These are phyloP conservation scores for Cydia strobilella DNA, from an alignment of 1,140 invertebrate genomes.

Conservation along the genomic window DNA sequence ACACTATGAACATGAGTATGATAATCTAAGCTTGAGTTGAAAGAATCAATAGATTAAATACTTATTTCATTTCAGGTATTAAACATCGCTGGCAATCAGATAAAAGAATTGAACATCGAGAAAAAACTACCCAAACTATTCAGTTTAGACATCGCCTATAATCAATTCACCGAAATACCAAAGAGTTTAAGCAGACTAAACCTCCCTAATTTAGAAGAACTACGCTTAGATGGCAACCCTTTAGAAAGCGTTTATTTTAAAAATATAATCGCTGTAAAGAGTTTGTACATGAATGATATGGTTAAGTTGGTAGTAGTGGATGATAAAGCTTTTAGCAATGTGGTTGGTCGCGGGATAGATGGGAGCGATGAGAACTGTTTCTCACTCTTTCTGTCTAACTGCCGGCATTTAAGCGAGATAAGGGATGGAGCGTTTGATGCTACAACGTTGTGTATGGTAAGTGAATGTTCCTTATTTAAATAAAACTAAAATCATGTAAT, in stretches of 20 bases:
- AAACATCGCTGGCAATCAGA: constrained; percentile 71
- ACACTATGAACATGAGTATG: neutral
- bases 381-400: constrained; percentile 68
- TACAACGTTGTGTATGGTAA: constrained; percentile 72
- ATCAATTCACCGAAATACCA: constrained; percentile 65
- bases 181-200: constrained; percentile 60
- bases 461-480: constrained; percentile 27
- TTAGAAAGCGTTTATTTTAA: constrained; percentile 71
- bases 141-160: constrained; percentile 72
- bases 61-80: constrained; percentile 58
- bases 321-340: constrained; percentile 70
- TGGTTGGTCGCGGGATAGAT: constrained; percentile 61
- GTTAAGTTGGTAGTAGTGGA: constrained; percentile 56
- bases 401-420: constrained; percentile 58
- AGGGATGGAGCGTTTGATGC: constrained; percentile 68
- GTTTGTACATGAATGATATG: constrained; percentile 70
- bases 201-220: constrained; percentile 68
- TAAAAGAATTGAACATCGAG: constrained; percentile 62
- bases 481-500: no score
- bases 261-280: constrained; percentile 67
- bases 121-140: constrained; percentile 65
- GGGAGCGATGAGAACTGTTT: constrained; percentile 57
- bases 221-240: constrained; percentile 73
- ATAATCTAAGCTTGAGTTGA: no score
- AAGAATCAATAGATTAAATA: constrained; percentile 2